phyloP scores from a whole-genome alignment of 2,888 invertebrate species.

The Eupeodes latifasciatus region DNA sequence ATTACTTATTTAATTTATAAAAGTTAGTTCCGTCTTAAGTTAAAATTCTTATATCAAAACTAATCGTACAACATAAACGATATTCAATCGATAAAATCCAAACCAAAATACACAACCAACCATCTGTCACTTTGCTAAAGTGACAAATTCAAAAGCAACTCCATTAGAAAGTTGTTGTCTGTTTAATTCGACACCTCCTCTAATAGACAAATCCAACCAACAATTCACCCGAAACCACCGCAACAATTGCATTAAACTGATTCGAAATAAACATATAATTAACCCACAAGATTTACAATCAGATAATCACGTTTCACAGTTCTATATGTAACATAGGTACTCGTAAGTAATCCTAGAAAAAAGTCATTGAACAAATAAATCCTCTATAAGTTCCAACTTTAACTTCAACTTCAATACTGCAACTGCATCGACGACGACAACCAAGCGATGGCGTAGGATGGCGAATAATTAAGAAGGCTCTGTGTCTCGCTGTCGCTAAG shows the following conservation, averaged over 20 bases:
- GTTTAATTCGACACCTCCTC: conserved; percentile 48
- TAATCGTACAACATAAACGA: background rate
- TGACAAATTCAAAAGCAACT: conserved; percentile 59
- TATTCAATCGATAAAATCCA: conserved; percentile 4
- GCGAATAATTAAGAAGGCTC: conserved; percentile 72
- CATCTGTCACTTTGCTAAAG: conserved; percentile 22
- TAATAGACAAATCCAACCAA: conserved; percentile 38
- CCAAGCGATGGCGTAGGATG: conserved; percentile 49
- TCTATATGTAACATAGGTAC: background rate
- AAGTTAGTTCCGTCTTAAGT: no score
- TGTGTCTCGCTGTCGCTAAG: background rate
- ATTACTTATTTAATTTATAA: no score
- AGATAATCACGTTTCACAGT: conserved; percentile 71
- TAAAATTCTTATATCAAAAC: no score
- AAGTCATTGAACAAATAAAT: conserved; percentile 54
- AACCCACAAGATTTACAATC: conserved; percentile 65
- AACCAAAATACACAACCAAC: background rate
- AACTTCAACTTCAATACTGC: background rate
- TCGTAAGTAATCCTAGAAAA: conserved; percentile 7
- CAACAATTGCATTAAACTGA: conserved; percentile 11
- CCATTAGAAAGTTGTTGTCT: conserved; percentile 55
- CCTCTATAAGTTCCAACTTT: conserved; percentile 18
- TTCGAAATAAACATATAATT: conserved; percentile 62
- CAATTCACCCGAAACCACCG: conserved; percentile 17
- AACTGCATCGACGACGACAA: background rate